Evolutionary conservation across 2,888 invertebrate genomes (phyloP), one percentile per base, ranked within the genome.

Genomic region (Pilophorus perplexus): DNA sequence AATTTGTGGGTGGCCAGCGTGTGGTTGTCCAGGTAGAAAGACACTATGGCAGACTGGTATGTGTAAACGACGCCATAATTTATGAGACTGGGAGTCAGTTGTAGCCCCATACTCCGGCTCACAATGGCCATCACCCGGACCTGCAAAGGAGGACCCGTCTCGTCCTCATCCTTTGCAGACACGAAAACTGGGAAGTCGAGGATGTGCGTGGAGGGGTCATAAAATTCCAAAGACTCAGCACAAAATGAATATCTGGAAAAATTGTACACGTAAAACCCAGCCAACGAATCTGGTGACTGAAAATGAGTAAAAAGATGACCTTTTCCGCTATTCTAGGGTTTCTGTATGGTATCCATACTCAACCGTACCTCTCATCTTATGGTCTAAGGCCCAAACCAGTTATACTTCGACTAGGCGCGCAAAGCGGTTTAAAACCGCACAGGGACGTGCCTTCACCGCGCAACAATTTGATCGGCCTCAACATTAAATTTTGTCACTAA

Each of bases 21-120:
- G 42, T 68, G 62, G 38, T 72, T 72, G 20, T 28, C 18, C 12
- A 72, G 60, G 14, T 18, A 50, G n/a, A 72, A 27, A 5, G 18
- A 27, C 5, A 67, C 64, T 12, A 64, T 42, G 2, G 67, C 68
- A 2, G 71, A 71, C 55, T 71, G 70, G 2, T 54, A 59, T 10
- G 71, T 71, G 52, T 62, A 64, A 12, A 72, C 71, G 3, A 60
- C 52, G 8, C 71, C 71, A 18, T 71, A 68, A 48, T 70, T 57
- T 20, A 72, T 27, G 5, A 25, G 14, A 0, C 50, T 44, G 1
- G 71, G 71, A 4, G 60, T 33, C 6, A 72, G 6, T n/a, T 59
- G 66, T 2, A 72, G 37, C 4, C 70, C 71, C 20, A 70, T 64
- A 1, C 68, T 46, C 1, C 68, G 64, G 2, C 62, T 64, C 1